Evolutionary conservation across 2,888 invertebrate species (phyloP), one percentile per base, ranked within the genome.

Genomic region (Pterostichus madidus): DNA sequence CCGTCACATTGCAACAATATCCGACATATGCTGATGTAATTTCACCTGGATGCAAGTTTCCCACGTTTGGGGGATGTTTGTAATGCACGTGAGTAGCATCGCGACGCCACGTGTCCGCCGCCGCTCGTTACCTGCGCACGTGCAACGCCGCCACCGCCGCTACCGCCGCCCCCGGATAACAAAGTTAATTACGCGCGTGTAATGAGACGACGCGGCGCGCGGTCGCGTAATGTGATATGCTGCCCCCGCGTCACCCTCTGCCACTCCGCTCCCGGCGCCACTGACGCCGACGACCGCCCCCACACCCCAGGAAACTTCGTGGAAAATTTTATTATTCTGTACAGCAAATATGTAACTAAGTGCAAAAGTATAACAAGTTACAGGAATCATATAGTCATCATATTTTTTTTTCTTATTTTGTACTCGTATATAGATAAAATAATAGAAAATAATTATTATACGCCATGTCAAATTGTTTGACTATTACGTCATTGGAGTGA

Each of bases 141-240:
- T 59, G 59, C 78, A 78, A 56, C 11, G n/a, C 3, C 59, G 13
- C 68, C 68, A 13, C 17, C 53, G 53, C 53, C 53, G 39, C 8
- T 8, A 39, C 5, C 39, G 39, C 8, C 39, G 59, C 61, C 64
- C 24, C 46, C 32, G 77, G 59, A 71, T 80, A 80, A 80, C 80
- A 80, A 80, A 80, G 80, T 80, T 80, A 80, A 80, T 80, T 80
- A 80, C 71, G 80, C 71, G 39, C 53, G 56, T 44, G 81, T 81
- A 81, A 75, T 75, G 81, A 75, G 81, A 81, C 71, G 71, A 44
- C 35, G 80, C 6, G 39, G 39, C 53, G 53, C 11, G 49, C 53
- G 71, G 46, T 61, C 46, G 75, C 13, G 80, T 71, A 75, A 81
- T 59, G 46, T 46, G 75, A 81, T 81, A 81, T 75, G 31, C 13